Evolutionary conservation across 2,888 invertebrate genomes (phyloP), one percentile per base, ranked within the genome.

Genomic region (Conchocele bisecta): DNA sequence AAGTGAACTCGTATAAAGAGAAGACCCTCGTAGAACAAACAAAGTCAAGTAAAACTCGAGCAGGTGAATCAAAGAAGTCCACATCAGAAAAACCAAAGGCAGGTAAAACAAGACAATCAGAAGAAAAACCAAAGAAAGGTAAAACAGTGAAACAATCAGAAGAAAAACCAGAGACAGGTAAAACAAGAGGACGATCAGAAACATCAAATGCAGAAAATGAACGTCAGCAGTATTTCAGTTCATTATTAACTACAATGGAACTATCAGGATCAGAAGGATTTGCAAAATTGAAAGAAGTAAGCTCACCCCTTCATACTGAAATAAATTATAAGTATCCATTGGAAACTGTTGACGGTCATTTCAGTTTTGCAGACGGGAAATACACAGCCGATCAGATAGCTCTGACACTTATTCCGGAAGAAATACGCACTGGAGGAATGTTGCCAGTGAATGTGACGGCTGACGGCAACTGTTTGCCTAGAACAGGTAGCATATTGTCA

Each of bases 211-310:
- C 60, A 46, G 60, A 60, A 31, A 60, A 60, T 60, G 50, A 50
- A 60, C 57, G 60, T 48, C 60, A 50, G 60, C 60, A 60, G 60
- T 60, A 60, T 60, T 60, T 60, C 31, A 60, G 50, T 48, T 60
- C 60, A 60, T 48, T 60, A 60, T 60, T 50, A 60, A 50, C 50
- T 39, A 50, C 17, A 46, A 61, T 61, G 61, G 61, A 53, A 53
- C 61, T 53, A 41, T 51, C 53, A 61, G 61, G 50, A 50, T 61
- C 31, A 39, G 39, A 61, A 24, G 61, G 53, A 53, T 61, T 53
- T 61, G 61, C 6, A 13, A 7, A 5, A 42, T 7, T 5, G 42
- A 42, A 42, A 22, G 15, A 42, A 42, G 6, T 7, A 5, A 42
- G 42, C 6, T 13, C 42, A 42, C 17, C 42, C 6, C 15, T 13